Conservation (phyloP, 2,888 invertebrate species). For the Cosmia pyralina region DNA sequence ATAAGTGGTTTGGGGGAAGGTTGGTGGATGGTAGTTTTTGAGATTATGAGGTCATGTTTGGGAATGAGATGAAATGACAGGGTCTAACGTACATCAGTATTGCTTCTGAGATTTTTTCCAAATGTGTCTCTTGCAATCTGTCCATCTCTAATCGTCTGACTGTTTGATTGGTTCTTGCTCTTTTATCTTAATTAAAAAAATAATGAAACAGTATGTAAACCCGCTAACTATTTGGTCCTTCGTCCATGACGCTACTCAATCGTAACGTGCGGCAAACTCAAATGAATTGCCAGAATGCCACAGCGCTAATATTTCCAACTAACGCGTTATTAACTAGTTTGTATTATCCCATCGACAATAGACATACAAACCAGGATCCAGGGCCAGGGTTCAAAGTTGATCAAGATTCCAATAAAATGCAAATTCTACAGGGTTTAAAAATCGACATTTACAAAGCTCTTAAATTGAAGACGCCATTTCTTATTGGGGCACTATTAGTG, state of each 20-base stretch:
- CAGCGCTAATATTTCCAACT: too few species aligned
- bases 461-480: constrained; percentile 24
- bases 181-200: background rate
- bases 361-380: constrained; percentile 16
- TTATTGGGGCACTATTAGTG: constrained; percentile 29
- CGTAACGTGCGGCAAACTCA: too few species aligned
- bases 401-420: constrained; percentile 6
- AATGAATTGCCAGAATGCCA: too few species aligned
- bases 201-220: too few species aligned
- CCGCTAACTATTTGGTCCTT: too few species aligned
- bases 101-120: background rate
- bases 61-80: background rate
- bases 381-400: constrained; percentile 1
- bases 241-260: too few species aligned
- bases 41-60: background rate
- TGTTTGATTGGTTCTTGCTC: background rate
- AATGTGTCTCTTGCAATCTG: too few species aligned
- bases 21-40: background rate
- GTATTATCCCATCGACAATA: too few species aligned
- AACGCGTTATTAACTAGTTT: too few species aligned
- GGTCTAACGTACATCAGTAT: background rate
- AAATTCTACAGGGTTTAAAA: constrained; percentile 46
- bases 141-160: too few species aligned
- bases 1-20: constrained; percentile 2
- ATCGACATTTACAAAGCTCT: constrained; percentile 25